Evolutionary conservation across 2,888 invertebrate genomes (phyloP), one percentile per base, ranked within the genome.

Genomic region (Latheticus oryzae): DNA sequence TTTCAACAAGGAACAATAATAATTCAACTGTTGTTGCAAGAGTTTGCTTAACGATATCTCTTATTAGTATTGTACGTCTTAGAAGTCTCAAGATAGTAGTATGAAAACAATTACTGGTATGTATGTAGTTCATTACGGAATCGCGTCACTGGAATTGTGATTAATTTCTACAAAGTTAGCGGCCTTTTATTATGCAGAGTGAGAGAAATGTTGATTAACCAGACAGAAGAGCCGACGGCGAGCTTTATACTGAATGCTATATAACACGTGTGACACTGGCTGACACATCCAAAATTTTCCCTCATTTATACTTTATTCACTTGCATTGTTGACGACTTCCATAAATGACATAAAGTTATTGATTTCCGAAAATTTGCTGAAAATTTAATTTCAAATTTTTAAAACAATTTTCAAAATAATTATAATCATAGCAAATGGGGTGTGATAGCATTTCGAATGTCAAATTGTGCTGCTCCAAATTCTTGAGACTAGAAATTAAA

Each of bases 191-290:
- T 65, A 64, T 51, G 57, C 60, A 52, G 60, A 64, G 54, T 55
- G 43, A 65, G 61, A 52, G 61, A 58, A 62, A 56, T 60, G 64
- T 61, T 66, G 67, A 67, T 67, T 67, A 67, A 62, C 65, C 63
- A 63, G 62, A 62, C 50, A 42, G 45, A 52, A 52, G 37, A 64
- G 62, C 60, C 64, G 48, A 60, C 56, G 61, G 63, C 65, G 61
- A 60, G 58, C 61, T 62, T 63, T 38, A n/a, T n/a, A 64, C 65
- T 63, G 60, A 66, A 67, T 68, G 55, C 54, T 63, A 65, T 65
- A 65, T 67, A 60, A 61, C 68, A 67, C 65, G 64, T 66, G 68
- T 68, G 68, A 65, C 68, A 68, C 62, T 66, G 61, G 68, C 68
- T 68, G 68, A 68, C 66, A 65, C 66, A 64, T 65, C 68, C 61